phyloP scores from a whole-genome alignment of 2,113 vertebrate species.

The Aegotheles bennettii region DNA sequence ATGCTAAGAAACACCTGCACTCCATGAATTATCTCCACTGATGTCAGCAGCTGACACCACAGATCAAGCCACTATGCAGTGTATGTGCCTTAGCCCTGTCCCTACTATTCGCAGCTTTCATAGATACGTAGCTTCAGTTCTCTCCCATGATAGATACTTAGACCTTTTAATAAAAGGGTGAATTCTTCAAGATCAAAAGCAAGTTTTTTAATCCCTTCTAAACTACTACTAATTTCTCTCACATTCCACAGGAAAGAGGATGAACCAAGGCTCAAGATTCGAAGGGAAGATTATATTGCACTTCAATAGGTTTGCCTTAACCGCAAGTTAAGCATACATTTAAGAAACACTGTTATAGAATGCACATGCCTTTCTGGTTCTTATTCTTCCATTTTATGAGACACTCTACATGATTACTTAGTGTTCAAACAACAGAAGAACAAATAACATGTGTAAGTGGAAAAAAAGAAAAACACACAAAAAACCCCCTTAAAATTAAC shows the following conservation, averaged over 20 bases:
- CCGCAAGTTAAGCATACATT: background rate
- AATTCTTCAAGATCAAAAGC: background rate
- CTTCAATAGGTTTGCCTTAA: background rate
- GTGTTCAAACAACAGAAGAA: conserved; percentile 10
- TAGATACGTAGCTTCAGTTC: background rate
- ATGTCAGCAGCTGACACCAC: background rate
- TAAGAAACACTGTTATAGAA: background rate
- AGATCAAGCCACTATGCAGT: background rate
- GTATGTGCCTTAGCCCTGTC: background rate
- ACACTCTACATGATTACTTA: background rate
- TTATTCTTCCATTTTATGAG: background rate
- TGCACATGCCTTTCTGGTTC: background rate
- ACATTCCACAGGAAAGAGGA: background rate
- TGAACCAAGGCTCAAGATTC: background rate
- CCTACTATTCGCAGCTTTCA: background rate
- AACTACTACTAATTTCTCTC: background rate
- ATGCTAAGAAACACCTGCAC: background rate
- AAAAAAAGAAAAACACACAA: background rate
- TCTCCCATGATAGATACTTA: background rate
- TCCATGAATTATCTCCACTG: background rate
- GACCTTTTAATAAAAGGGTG: background rate
- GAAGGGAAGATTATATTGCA: background rate
- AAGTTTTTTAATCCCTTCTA: background rate
- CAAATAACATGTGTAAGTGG: background rate
- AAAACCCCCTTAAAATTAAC: conserved; percentile 18